Percentiles rank a stretch among this genome's conserved stretches.
Conservation (phyloP, 2,113 vertebrate species). For the Syrrhaptes paradoxus region DNA sequence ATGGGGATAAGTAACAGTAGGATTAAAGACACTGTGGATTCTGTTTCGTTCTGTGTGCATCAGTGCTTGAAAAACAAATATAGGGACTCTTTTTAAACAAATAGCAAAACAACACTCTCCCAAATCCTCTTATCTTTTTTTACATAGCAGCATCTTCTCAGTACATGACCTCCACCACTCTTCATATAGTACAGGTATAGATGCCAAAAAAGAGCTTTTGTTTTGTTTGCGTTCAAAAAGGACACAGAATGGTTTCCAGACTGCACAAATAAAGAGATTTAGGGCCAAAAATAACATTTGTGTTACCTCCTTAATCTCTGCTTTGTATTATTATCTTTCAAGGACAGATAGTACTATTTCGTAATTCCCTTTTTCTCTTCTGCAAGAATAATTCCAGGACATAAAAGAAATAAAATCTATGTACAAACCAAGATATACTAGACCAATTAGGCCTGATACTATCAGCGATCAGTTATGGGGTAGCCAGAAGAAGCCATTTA, state of each 20-base stretch:
- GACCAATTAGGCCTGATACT: not conserved
- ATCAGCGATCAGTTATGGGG: not conserved
- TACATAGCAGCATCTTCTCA: not conserved
- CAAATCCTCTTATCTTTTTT: constrained; percentile 15
- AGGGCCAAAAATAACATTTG: not conserved
- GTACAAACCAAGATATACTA: not conserved
- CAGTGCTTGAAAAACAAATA: constrained; percentile 25
- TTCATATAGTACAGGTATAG: not conserved
- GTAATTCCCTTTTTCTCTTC: not conserved
- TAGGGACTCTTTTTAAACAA: not conserved
- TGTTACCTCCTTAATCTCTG: not conserved
- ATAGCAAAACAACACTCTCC: not conserved
- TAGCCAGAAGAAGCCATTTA: not conserved
- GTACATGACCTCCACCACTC: not conserved
- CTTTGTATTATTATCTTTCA: not conserved
- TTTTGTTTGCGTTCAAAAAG: not conserved
- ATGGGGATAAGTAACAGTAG: not conserved
- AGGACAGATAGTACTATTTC: not conserved
- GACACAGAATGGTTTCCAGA: not conserved
- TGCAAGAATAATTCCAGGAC: not conserved
- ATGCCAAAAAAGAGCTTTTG: not conserved
- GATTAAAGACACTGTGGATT: constrained; percentile 8
- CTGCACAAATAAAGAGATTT: not conserved
- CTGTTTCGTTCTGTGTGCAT: not conserved
- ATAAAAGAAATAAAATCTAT: not conserved